Evolutionary conservation across 1,140 invertebrate genomes (phyloP).

Genomic region (Drosophila navojoa): DNA sequence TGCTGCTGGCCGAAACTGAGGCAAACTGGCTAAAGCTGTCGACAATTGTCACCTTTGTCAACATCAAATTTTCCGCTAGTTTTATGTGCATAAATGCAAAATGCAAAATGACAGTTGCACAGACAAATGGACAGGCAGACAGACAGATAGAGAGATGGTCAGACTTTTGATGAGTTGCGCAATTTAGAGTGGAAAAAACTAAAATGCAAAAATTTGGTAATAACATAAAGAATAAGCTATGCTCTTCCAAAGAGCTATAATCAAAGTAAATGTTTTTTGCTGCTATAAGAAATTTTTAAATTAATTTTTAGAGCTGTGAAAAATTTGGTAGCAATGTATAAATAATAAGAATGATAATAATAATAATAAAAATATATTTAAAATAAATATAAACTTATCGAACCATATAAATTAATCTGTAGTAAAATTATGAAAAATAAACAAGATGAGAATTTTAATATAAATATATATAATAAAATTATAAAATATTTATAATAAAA

Average conservation of each 20-base stretch:
- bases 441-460: no score
- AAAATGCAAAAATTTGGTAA: background rate
- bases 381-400: no score
- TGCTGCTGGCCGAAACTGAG: background rate
- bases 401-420: no score
- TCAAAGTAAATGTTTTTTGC: no score
- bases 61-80: conserved; percentile 76
- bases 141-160: conserved; percentile 36
- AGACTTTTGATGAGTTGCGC: conserved; percentile 76
- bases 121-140: conserved; percentile 33
- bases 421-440: no score
- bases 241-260: background rate
- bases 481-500: no score
- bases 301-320: no score
- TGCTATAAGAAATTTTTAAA: no score
- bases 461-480: no score
- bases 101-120: conserved; percentile 52
- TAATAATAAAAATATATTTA: no score
- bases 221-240: background rate
- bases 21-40: conserved; percentile 23
- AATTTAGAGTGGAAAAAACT: conserved; percentile 45
- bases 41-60: conserved; percentile 78
- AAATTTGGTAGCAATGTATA: no score
- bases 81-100: conserved; percentile 78
- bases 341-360: no score